phyloP scores from a whole-genome alignment of 2,888 invertebrate genomes.

The Tryphoninae sp. region DNA sequence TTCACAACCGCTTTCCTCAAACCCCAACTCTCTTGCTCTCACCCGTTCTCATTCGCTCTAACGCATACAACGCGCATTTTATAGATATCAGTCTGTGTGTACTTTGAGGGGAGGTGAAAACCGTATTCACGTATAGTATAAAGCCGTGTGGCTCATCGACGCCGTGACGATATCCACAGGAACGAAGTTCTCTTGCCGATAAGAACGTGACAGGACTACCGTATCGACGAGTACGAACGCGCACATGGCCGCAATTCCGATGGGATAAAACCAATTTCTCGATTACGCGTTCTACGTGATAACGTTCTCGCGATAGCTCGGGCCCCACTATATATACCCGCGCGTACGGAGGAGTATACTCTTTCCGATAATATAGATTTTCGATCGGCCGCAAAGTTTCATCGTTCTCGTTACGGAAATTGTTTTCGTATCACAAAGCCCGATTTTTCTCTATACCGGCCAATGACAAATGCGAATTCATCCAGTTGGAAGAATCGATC shows the following conservation, averaged over 20 bases:
- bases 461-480: too few relatives aligned
- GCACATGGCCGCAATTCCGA: conserved; percentile 55
- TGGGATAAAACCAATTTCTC: conserved; percentile 63
- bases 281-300: conserved; percentile 63
- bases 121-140: conserved; percentile 50
- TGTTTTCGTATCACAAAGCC: neutral
- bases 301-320: conserved; percentile 55
- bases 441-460: neutral
- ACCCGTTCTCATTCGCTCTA: neutral
- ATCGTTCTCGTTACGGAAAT: neutral
- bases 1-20: conserved; percentile 24
- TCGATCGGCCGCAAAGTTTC: neutral
- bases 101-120: conserved; percentile 10
- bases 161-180: conserved; percentile 55
- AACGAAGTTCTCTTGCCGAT: conserved; percentile 54
- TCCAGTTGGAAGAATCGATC: too few relatives aligned
- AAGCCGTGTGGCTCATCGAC: conserved; percentile 54
- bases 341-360: neutral
- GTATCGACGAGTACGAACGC: conserved; percentile 34
- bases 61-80: neutral
- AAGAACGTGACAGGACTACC: conserved; percentile 61
- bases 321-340: conserved; percentile 12
- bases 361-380: neutral
- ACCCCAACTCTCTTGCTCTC: conserved; percentile 2
- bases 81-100: conserved; percentile 1